These are phyloP conservation scores for Temnothorax rugatulus DNA, from an alignment of 2,888 invertebrate species.

Conservation along the genomic window DNA sequence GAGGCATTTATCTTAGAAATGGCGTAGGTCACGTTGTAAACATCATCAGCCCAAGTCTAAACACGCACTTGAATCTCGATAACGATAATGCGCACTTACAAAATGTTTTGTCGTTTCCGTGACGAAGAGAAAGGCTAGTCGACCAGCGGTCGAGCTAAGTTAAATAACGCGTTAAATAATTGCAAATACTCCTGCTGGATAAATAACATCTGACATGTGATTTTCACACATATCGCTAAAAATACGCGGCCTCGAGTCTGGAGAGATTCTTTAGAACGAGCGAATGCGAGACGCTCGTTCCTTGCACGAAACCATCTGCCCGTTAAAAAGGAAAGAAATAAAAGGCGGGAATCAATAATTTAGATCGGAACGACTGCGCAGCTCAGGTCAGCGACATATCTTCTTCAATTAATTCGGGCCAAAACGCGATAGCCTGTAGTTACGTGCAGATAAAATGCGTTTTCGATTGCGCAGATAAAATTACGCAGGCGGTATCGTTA, in stretches of 20 bases:
- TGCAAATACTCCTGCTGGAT: neutral
- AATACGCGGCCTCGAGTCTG: neutral
- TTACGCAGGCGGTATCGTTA: neutral
- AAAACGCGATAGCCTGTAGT: neutral
- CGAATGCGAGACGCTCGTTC: neutral
- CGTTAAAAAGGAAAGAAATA: neutral
- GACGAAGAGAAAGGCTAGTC: neutral
- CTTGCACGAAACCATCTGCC: neutral
- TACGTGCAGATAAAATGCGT: neutral
- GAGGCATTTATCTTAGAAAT: constrained; percentile 29
- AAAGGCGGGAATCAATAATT: neutral
- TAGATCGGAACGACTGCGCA: neutral
- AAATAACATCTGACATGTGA: neutral
- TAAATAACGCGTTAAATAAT: neutral
- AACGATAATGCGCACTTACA: neutral
- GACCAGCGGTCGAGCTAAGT: neutral
- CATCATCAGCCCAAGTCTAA: neutral
- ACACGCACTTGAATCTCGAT: neutral
- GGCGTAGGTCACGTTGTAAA: neutral
- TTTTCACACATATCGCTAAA: constrained; percentile 9
- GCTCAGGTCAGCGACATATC: neutral
- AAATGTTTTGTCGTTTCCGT: constrained; percentile 2
- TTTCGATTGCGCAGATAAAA: constrained; percentile 10
- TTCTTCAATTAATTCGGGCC: neutral
- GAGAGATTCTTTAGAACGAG: too few species aligned